phyloP scores from a whole-genome alignment of 2,888 invertebrate species.

The Thecophora atra region DNA sequence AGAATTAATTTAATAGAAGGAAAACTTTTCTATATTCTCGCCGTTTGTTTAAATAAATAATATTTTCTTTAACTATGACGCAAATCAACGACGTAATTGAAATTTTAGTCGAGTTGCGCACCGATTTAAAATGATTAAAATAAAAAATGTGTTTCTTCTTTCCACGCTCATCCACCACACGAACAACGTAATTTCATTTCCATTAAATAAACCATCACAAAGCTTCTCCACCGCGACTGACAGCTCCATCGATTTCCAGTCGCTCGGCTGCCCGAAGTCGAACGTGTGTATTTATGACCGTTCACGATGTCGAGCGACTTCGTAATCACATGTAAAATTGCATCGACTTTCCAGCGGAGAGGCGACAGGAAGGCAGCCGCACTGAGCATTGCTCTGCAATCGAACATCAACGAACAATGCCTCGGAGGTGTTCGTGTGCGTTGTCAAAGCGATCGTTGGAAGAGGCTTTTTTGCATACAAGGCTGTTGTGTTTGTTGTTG shows the following conservation, averaged over 20 bases:
- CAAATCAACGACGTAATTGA: too few relatives aligned
- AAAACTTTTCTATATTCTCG: too few relatives aligned
- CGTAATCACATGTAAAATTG: conserved; percentile 26
- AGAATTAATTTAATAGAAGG: too few relatives aligned
- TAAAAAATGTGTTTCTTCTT: too few relatives aligned
- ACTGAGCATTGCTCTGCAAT: conserved; percentile 9
- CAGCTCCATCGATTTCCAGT: not conserved
- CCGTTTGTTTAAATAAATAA: too few relatives aligned
- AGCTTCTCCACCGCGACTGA: not conserved
- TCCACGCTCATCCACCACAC: not conserved
- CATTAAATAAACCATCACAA: not conserved
- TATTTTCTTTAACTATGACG: too few relatives aligned
- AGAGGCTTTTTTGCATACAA: not conserved
- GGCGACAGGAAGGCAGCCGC: not conserved
- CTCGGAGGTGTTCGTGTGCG: conserved; percentile 16
- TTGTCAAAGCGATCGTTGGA: not conserved
- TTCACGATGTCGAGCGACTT: conserved; percentile 25
- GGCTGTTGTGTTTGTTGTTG: too few relatives aligned
- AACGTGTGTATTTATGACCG: conserved; percentile 5
- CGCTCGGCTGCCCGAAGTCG: not conserved
- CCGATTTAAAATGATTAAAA: not conserved
- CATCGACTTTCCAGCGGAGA: not conserved
- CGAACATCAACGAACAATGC: conserved; percentile 27
- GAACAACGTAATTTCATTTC: conserved; percentile 3
- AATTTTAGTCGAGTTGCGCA: not conserved